Conservation (phyloP, 2,113 vertebrate genomes). For the Neolamprologus devosi region DNA sequence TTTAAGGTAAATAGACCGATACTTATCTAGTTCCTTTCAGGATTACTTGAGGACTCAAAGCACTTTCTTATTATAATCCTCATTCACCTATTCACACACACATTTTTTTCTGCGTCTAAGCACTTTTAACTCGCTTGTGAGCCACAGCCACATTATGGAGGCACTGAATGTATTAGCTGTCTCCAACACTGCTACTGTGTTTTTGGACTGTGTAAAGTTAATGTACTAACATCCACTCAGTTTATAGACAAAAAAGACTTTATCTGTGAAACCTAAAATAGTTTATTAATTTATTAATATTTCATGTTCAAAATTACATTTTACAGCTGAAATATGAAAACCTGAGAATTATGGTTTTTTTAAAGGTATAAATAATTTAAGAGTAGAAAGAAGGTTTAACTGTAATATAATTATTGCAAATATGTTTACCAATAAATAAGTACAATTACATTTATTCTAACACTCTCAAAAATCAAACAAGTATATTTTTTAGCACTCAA, state of each 20-base stretch:
- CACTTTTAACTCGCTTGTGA: neutral
- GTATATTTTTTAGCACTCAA: neutral
- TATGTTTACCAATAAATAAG: neutral
- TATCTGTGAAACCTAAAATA: neutral
- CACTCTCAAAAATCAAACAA: neutral
- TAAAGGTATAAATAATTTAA: neutral
- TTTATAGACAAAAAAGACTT: neutral
- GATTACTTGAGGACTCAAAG: neutral
- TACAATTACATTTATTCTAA: neutral
- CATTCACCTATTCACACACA: neutral
- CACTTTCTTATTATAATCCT: neutral
- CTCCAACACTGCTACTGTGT: neutral
- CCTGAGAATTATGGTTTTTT: neutral
- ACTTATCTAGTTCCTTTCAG: neutral
- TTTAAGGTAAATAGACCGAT: neutral
- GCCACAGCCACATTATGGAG: neutral
- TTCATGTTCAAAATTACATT: neutral
- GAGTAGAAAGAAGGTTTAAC: neutral
- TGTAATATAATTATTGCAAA: neutral
- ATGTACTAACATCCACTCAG: neutral
- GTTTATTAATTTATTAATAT: neutral
- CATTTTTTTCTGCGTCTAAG: neutral
- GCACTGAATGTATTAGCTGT: neutral
- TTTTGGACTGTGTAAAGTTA: neutral
- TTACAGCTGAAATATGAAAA: neutral